Evolutionary conservation across 2,888 invertebrate genomes (phyloP).

Genomic region (Andrena bicolor): DNA sequence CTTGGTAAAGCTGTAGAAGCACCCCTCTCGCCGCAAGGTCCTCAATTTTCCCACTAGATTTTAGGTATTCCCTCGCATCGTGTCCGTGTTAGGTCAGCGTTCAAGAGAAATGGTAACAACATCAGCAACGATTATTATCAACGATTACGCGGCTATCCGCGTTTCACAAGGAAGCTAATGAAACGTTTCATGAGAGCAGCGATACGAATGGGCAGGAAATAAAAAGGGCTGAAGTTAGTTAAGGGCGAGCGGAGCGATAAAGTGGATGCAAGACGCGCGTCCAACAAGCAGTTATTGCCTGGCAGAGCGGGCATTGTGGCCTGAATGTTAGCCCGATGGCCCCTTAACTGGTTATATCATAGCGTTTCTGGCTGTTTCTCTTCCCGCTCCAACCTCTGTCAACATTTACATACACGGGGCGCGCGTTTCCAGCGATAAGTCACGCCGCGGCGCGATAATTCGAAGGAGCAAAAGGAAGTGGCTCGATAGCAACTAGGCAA

Average conservation of each 20-base stretch:
- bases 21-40: too few relatives aligned
- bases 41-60: too few relatives aligned
- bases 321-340: slow-evolving; percentile 64
- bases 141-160: slow-evolving; percentile 13
- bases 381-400: slow-evolving; percentile 55
- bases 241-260: slow-evolving; percentile 29
- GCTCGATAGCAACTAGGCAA: not conserved
- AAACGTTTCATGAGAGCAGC: slow-evolving; percentile 1
- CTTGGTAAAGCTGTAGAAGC: too few relatives aligned
- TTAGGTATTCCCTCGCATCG: too few relatives aligned
- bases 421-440: slow-evolving; percentile 60
- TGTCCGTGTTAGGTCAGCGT: too few relatives aligned
- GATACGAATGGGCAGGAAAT: not conserved
- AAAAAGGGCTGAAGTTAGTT: slow-evolving; percentile 20
- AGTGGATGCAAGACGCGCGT: slow-evolving; percentile 32
- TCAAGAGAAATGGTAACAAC: not conserved
- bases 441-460: slow-evolving; percentile 44
- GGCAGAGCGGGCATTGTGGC: slow-evolving; percentile 48
- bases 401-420: slow-evolving; percentile 58
- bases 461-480: slow-evolving; percentile 23
- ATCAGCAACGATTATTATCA: not conserved
- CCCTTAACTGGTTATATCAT: slow-evolving; percentile 72
- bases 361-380: slow-evolving; percentile 63
- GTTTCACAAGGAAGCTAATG: slow-evolving; percentile 1
- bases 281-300: slow-evolving; percentile 42